Base-by-base conservation (phyloP, 2,113 vertebrate species). In the Cathartes aura region DNA sequence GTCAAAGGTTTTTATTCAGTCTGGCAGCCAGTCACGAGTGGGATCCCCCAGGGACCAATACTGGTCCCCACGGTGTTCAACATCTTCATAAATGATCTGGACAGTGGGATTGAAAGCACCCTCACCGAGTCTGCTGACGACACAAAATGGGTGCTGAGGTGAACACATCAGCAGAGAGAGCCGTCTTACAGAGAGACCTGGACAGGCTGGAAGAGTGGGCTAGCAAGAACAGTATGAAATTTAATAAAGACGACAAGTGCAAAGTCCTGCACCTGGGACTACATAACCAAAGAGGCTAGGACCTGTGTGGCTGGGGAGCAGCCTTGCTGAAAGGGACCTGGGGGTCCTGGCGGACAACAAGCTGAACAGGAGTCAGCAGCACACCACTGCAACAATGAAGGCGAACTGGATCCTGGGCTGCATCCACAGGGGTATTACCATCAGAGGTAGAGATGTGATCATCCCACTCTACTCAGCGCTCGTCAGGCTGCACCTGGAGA, bases 371-470 rank as follows among this genome's bases (percentile, higher is more conserved):
- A 36, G 19, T 36, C 48, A 86, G 24, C 29, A 42, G 5, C 24
- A 29, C 0, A 0, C 21, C 2, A 2, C 21, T 1, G 2, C 64
- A 70, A 29, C 55, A 60, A 19, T 0, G 0, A 86, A 79, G 55
- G 26, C 19, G 60, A 60, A 38, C 9, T 20, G 45, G 40, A 38
- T 52, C 26, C 24, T 56, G 24, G 40, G 16, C 40, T 86, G 22
- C 42, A 62, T 47, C 29, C 52, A 32, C 34, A 40, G 36, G 12
- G 15, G 0, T 34, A 27, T 79, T 58, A 13, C 6, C 36, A 1
- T 23, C 42, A n/a, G 36, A 86, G 11, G 27, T 2, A 67, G 26
- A 60, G 12, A 19, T 40, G 45, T 34, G 20, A 9, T 48, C 30
- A 40, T 29, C 55, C n/a, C 15, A 48, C 20, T n/a, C 22, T 36